A percentile compares a stretch with the other conserved stretches of the same genome.
Evolutionary conservation across 2,113 vertebrate species (phyloP).

Genomic region (Epinephelus cyanopodus): DNA sequence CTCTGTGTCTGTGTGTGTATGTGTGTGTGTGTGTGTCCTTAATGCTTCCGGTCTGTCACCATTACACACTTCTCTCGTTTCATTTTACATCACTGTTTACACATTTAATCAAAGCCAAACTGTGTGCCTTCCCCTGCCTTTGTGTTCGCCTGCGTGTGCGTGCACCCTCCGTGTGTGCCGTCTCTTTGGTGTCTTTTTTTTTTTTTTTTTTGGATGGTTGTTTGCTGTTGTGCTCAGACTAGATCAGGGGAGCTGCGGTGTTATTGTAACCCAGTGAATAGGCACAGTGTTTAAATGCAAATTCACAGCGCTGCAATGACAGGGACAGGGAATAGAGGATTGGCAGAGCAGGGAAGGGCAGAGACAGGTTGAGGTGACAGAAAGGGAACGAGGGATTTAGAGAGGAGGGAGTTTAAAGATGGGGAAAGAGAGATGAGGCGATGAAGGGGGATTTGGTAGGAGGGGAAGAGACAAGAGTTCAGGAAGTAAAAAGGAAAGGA

Average conservation of each 20-base stretch:
- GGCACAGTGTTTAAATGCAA: slow-evolving; percentile 74
- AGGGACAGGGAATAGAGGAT: slow-evolving; percentile 53
- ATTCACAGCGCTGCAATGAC: slow-evolving; percentile 61
- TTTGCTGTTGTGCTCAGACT: slow-evolving; percentile 77
- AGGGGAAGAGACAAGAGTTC: slow-evolving; percentile 59
- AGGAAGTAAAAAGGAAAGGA: slow-evolving; percentile 44
- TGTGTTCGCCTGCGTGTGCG: slow-evolving; percentile 26
- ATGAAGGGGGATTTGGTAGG: slow-evolving; percentile 37
- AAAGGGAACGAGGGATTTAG: slow-evolving; percentile 57
- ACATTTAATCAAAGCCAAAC: slow-evolving; percentile 62
- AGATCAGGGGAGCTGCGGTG: slow-evolving; percentile 59
- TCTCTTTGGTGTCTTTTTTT: slow-evolving; percentile 23
- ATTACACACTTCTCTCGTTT: slow-evolving; percentile 50
- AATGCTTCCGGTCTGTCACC: slow-evolving; percentile 44
- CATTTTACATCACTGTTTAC: slow-evolving; percentile 69
- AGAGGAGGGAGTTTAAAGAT: slow-evolving; percentile 44
- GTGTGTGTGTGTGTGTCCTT: slow-evolving; percentile 33
- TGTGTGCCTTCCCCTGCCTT: not conserved
- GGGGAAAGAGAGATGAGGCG: slow-evolving; percentile 46
- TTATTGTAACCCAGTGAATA: slow-evolving; percentile 72
- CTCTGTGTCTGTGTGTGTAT: slow-evolving; percentile 22
- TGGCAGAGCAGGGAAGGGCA: slow-evolving; percentile 50
- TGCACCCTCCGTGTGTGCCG: not conserved
- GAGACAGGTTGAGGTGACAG: slow-evolving; percentile 65
- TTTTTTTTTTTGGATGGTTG: slow-evolving; percentile 44